Percentiles rank a stretch among this genome's conserved stretches.
These are phyloP conservation scores for Pelecanus crispus DNA, from an alignment of 2,113 vertebrate species.

Conservation along the genomic window DNA sequence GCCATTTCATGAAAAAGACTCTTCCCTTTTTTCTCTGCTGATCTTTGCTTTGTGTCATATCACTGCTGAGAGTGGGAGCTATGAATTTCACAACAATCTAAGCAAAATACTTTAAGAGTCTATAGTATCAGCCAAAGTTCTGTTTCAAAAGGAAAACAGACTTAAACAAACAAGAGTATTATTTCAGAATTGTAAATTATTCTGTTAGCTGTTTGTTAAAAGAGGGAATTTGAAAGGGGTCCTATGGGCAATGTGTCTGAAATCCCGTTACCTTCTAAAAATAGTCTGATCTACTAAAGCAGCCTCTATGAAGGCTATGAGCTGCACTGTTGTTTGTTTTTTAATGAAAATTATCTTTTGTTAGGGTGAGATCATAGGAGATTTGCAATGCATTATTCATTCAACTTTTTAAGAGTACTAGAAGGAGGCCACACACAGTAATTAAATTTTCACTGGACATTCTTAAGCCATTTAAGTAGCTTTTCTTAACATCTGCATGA, in stretches of 20 bases:
- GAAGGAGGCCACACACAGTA: background rate
- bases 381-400: background rate
- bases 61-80: background rate
- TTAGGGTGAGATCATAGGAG: background rate
- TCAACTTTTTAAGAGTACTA: background rate
- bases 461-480: background rate
- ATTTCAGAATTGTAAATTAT: background rate
- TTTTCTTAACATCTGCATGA: background rate
- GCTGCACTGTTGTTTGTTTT: background rate
- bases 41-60: background rate
- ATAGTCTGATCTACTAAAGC: background rate
- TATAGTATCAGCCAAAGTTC: background rate
- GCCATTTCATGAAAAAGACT: slow-evolving; percentile 14
- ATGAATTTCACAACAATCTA: background rate
- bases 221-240: background rate
- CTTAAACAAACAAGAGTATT: background rate
- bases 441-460: background rate
- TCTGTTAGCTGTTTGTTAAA: background rate
- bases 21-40: background rate
- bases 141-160: slow-evolving; percentile 1
- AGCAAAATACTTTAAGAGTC: background rate
- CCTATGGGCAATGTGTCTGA: background rate
- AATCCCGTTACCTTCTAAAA: background rate
- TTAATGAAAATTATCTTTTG: background rate
- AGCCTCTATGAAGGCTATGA: background rate